Conservation (phyloP, 92 coral and sea anemone genomes). For the Porites evermanni region DNA sequence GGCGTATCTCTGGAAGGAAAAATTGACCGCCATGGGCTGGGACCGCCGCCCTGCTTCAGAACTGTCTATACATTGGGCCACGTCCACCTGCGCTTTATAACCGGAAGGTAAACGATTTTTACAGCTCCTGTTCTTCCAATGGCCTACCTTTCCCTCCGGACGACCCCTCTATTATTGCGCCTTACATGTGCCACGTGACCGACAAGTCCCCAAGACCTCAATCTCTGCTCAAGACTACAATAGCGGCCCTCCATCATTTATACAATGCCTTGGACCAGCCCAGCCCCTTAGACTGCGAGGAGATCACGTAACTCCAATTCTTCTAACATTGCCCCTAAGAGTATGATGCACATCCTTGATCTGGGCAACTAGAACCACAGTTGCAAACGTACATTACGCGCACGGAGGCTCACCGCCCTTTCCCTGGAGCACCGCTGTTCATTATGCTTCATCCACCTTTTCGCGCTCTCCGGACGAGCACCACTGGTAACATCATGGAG, state of each 20-base stretch:
- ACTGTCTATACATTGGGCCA: conserved; percentile 4
- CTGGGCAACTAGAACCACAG: not conserved
- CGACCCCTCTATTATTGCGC: not conserved
- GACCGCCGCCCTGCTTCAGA: conserved; percentile 1
- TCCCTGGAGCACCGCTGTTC: not conserved
- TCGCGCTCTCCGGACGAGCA: not conserved
- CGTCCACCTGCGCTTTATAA: conserved; percentile 22
- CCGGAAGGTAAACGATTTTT: not conserved
- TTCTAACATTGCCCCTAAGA: conserved; percentile 19
- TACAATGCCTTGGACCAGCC: not conserved
- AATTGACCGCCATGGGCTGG: conserved; percentile 22
- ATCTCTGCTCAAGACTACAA: not conserved
- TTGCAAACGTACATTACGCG: not conserved
- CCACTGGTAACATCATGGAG: not conserved
- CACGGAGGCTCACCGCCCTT: conserved; percentile 7
- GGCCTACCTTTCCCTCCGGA: not conserved
- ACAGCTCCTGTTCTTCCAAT: not conserved
- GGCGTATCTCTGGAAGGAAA: conserved; percentile 24
- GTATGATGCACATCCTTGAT: not conserved
- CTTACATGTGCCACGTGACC: not conserved
- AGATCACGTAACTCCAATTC: not conserved
- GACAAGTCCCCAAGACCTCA: not conserved
- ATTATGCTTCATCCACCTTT: conserved; percentile 2
- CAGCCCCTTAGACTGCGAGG: not conserved
- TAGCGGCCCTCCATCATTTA: not conserved